A percentile compares a stretch with the other conserved stretches of the same genome.
Evolutionary conservation across 2,113 vertebrate species (phyloP).

Genomic region (Rhinolophus ferrumequinum): DNA sequence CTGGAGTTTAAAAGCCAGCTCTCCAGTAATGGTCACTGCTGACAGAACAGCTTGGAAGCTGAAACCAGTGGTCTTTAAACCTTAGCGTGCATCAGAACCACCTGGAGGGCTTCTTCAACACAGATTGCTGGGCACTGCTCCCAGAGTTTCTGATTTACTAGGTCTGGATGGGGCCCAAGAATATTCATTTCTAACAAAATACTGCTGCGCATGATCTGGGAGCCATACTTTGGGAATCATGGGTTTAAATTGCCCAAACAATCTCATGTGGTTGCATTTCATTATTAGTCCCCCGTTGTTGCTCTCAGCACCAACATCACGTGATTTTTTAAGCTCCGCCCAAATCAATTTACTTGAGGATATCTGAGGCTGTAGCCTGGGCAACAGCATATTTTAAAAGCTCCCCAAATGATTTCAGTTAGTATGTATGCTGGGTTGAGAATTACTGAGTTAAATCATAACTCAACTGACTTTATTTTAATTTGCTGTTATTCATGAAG

Average conservation of each 20-base stretch:
- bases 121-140: no score
- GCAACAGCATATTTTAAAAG: background rate
- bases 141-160: background rate
- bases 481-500: background rate
- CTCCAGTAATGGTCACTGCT: background rate
- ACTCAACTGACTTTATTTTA: background rate
- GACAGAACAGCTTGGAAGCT: background rate
- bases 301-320: background rate
- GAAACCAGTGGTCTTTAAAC: background rate
- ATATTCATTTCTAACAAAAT: background rate
- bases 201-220: background rate
- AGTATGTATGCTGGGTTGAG: background rate
- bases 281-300: background rate
- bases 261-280: background rate
- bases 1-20: background rate
- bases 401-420: background rate
- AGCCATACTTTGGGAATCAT: background rate
- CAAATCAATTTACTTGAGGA: background rate
- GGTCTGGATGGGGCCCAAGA: background rate
- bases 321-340: background rate
- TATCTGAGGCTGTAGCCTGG: background rate
- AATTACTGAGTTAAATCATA: slow-evolving; percentile 6
- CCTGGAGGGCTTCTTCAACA: background rate
- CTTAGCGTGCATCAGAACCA: fast-evolving
- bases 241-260: background rate